A percentile compares a stretch with the other conserved stretches of the same genome.
These are phyloP conservation scores for Salvelinus namaycush DNA, from an alignment of 2,113 vertebrate genomes.

Conservation along the genomic window DNA sequence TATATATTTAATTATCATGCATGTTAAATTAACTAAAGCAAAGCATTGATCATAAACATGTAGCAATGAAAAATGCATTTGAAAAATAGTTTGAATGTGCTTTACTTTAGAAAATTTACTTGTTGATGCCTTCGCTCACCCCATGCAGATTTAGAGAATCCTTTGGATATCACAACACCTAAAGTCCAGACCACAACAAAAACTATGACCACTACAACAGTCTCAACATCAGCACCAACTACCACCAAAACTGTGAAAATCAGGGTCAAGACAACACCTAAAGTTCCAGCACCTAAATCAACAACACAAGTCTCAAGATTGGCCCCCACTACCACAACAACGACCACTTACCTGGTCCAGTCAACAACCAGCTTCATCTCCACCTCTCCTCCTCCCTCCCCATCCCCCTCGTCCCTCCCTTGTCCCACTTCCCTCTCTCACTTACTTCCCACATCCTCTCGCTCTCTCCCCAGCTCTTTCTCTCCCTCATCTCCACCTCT, in stretches of 20 bases:
- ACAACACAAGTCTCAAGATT: neutral
- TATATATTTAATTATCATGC: neutral
- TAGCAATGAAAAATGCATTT: neutral
- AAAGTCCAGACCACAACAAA: neutral
- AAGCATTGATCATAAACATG: no score
- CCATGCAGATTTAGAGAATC: conserved; percentile 28
- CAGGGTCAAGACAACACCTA: neutral
- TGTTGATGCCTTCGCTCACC: neutral
- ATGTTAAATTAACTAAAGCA: neutral
- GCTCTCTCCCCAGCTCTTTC: conserved; percentile 2
- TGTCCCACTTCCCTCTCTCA: neutral
- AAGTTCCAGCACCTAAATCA: neutral
- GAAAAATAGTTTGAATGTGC: neutral
- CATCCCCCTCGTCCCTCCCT: conserved; percentile 2
- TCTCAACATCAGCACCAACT: neutral
- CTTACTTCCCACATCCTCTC: conserved; percentile 4
- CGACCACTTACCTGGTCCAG: neutral
- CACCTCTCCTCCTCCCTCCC: neutral
- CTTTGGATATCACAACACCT: neutral
- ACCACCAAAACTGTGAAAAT: neutral
- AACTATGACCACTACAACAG: neutral
- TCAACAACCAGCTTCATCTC: neutral
- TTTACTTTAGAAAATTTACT: no score
- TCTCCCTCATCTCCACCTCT: conserved; percentile 7
- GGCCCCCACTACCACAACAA: neutral